These are phyloP conservation scores for Sorex maritimensis DNA, from an alignment of 2,797 vertebrate species.

Conservation along the genomic window DNA sequence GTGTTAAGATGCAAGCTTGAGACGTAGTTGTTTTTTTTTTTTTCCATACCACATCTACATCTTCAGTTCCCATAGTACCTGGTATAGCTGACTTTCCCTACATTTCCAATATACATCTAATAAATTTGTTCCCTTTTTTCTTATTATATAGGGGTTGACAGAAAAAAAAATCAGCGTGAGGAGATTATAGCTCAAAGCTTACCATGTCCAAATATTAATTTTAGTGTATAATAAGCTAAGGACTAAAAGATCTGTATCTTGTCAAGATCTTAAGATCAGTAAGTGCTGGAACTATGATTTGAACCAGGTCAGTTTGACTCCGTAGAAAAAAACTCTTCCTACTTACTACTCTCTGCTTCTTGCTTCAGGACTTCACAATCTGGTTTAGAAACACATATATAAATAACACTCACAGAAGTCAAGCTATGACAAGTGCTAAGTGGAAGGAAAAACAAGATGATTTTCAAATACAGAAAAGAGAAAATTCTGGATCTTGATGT, in stretches of 20 bases:
- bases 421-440: neutral
- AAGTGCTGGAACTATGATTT: neutral
- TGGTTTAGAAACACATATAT: neutral
- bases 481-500: constrained; percentile 32
- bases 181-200: neutral
- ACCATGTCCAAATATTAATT: neutral
- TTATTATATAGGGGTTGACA: neutral
- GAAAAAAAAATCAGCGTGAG: neutral
- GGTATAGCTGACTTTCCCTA: neutral
- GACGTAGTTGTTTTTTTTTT: neutral
- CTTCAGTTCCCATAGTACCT: neutral
- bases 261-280: neutral
- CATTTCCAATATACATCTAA: neutral
- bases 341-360: neutral
- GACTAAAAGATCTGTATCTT: constrained; percentile 16
- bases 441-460: neutral
- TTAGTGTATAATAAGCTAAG: neutral
- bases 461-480: constrained; percentile 34
- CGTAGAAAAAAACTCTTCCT: neutral
- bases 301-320: neutral
- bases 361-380: neutral
- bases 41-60: neutral
- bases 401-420: constrained; percentile 5
- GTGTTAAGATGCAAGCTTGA: neutral
- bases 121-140: neutral